phyloP scores from a whole-genome alignment of 1,140 invertebrate genomes.

The Achatina immaculata region DNA sequence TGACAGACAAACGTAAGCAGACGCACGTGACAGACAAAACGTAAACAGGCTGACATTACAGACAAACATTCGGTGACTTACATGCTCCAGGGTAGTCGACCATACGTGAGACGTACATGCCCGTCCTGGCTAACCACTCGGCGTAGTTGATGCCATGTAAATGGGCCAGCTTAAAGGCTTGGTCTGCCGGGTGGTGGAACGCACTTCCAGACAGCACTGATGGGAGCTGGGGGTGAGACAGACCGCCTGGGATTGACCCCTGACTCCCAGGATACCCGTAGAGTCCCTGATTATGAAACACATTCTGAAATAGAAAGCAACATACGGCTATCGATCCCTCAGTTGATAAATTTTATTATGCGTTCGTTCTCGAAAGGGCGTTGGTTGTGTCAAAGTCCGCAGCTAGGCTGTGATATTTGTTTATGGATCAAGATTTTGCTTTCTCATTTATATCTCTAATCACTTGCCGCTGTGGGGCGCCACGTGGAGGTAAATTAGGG shows the following conservation, averaged over 20 bases:
- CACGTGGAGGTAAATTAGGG: too few relatives aligned
- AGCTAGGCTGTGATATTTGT: too few relatives aligned
- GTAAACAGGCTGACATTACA: neutral
- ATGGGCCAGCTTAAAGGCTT: slow-evolving; percentile 63
- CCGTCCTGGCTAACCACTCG: slow-evolving; percentile 65
- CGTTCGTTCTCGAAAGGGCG: too few relatives aligned
- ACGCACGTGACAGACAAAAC: too few relatives aligned
- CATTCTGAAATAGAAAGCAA: slow-evolving; percentile 39
- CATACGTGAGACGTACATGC: slow-evolving; percentile 65
- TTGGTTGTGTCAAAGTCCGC: too few relatives aligned
- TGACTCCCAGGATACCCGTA: slow-evolving; percentile 39
- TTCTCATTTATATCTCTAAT: too few relatives aligned
- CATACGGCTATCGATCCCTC: too few relatives aligned
- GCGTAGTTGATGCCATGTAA: slow-evolving; percentile 54
- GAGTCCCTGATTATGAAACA: slow-evolving; percentile 30
- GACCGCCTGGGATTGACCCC: slow-evolving; percentile 13
- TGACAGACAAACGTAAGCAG: too few relatives aligned
- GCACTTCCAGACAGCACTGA: slow-evolving; percentile 58
- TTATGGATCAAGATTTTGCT: too few relatives aligned
- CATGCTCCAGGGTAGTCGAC: slow-evolving; percentile 63
- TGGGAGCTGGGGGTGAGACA: slow-evolving; percentile 38
- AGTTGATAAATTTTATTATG: too few relatives aligned
- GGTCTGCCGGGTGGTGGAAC: slow-evolving; percentile 64
- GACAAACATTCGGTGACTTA: neutral
- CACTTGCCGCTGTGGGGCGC: too few relatives aligned